Percentiles rank a stretch among this genome's conserved stretches.
phyloP scores from a whole-genome alignment of 2,797 vertebrate species.

The Macropus fuliginosus region DNA sequence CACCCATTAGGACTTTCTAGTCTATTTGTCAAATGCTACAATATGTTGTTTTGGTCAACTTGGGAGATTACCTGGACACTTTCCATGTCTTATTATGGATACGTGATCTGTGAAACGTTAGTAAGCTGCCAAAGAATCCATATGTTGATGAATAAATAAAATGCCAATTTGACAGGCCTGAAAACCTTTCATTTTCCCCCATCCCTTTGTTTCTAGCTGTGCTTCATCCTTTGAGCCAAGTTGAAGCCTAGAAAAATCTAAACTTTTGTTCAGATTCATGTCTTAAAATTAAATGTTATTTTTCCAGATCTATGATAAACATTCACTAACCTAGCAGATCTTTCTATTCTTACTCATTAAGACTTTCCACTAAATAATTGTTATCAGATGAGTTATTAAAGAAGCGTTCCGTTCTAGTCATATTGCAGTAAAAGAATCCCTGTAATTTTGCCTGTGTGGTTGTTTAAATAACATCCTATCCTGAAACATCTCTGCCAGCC shows the following conservation, averaged over 20 bases:
- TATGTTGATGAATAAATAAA: conserved; percentile 12
- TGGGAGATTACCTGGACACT: conserved; percentile 16
- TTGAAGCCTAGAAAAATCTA: not conserved
- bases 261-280: not conserved
- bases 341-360: not conserved
- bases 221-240: not conserved
- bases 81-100: conserved; percentile 25
- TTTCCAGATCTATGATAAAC: not conserved
- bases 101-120: conserved; percentile 16
- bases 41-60: not conserved
- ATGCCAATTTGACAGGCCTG: not conserved
- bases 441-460: not conserved
- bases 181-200: not conserved
- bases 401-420: not conserved
- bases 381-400: not conserved
- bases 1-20: not conserved
- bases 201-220: not conserved
- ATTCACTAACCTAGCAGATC: not conserved
- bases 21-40: conserved; percentile 22
- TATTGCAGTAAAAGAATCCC: not conserved
- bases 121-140: not conserved
- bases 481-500: not conserved
- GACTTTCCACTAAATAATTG: not conserved
- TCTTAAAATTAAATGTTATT: not conserved
- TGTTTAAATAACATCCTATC: not conserved